A percentile compares a stretch with the other conserved stretches of the same genome.
Conservation (phyloP, 1,140 invertebrate species). For the Ridgeia piscesae region DNA sequence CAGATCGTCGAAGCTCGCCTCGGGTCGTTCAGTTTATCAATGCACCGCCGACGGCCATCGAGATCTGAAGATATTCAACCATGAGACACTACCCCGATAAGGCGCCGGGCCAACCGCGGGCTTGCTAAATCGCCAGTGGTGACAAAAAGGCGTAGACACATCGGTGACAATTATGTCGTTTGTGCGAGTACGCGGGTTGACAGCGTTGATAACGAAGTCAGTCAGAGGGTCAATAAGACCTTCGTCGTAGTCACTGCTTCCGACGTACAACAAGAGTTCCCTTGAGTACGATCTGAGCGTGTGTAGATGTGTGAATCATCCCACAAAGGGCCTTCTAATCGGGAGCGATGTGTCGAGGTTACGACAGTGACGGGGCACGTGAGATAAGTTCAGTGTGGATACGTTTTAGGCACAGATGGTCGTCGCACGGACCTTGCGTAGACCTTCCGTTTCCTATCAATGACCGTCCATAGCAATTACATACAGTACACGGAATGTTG, state of each 20-base stretch:
- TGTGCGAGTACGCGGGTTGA: neutral
- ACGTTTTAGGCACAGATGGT: neutral
- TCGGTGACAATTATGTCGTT: conserved; percentile 5
- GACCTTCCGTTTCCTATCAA: neutral
- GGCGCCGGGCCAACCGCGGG: too few relatives aligned
- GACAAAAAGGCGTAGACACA: neutral
- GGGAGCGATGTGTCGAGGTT: neutral
- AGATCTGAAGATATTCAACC: neutral
- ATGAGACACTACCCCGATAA: neutral
- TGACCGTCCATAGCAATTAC: neutral
- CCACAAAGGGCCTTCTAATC: neutral
- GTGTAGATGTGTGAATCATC: neutral
- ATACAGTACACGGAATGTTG: neutral
- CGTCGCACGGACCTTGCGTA: neutral
- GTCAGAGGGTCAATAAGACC: neutral
- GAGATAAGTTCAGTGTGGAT: neutral
- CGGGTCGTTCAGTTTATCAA: neutral
- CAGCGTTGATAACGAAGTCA: neutral
- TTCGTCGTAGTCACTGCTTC: neutral
- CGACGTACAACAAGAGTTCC: neutral
- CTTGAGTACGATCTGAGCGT: neutral
- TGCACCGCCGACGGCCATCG: neutral
- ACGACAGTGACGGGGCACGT: neutral
- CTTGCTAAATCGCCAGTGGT: neutral
- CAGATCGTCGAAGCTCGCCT: neutral